These are phyloP conservation scores for Plecotus auritus DNA, from an alignment of 2,113 vertebrate genomes.

Conservation along the genomic window DNA sequence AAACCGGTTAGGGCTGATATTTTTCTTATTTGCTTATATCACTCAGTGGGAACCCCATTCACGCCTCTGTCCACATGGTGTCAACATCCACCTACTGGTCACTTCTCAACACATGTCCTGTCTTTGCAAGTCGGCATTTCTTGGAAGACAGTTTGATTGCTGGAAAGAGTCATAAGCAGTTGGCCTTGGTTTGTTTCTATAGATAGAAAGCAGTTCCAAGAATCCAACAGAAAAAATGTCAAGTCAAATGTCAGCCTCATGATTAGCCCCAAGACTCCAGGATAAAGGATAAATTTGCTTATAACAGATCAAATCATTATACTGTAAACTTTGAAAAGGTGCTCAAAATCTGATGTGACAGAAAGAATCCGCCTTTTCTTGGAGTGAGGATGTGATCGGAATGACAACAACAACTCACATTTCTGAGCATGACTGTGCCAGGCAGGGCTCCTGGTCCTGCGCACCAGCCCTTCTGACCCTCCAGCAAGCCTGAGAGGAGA, in stretches of 20 bases:
- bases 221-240: not conserved
- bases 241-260: not conserved
- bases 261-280: not conserved
- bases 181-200: not conserved
- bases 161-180: not conserved
- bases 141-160: not conserved
- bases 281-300: not conserved
- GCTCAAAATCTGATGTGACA: not conserved
- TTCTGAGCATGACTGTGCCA: not conserved
- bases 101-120: not conserved
- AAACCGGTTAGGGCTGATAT: too few species aligned
- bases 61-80: not conserved
- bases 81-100: not conserved
- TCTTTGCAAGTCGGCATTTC: not conserved
- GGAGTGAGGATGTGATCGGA: not conserved
- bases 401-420: rapidly evolving
- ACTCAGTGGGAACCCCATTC: not conserved
- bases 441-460: not conserved
- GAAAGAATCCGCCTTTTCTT: not conserved
- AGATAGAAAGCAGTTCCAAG: not conserved
- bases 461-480: rapidly evolving
- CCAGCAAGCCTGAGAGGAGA: not conserved
- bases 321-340: not conserved
- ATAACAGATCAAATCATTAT: not conserved
- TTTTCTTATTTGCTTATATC: not conserved